phyloP scores from a whole-genome alignment of 1,140 invertebrate species.

The Mercenaria mercenaria region DNA sequence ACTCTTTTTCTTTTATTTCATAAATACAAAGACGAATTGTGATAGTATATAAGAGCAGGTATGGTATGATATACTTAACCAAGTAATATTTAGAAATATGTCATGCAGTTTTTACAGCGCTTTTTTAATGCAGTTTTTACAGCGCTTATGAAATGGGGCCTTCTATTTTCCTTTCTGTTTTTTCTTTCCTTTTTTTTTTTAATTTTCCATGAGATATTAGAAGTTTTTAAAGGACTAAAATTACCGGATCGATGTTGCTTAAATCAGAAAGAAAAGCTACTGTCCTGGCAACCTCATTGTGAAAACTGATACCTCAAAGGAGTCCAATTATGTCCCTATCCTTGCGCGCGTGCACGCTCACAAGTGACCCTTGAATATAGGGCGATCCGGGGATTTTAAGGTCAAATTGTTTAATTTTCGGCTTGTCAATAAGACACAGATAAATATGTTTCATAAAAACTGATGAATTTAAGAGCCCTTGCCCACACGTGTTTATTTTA shows the following conservation, averaged over 20 bases:
- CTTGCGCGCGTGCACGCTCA: conserved; percentile 3
- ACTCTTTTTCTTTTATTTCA: no score
- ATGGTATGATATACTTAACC: no score
- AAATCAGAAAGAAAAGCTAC: not conserved
- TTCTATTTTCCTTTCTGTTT: no score
- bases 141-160: no score
- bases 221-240: no score
- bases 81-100: no score
- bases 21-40: no score
- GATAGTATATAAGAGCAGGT: no score
- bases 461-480: conserved; percentile 63
- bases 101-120: no score
- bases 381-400: conserved; percentile 8
- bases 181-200: no score
- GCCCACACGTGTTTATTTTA: conserved; percentile 50
- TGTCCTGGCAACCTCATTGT: not conserved
- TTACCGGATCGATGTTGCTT: not conserved
- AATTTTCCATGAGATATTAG: no score
- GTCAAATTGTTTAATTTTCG: conserved; percentile 58
- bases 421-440: conserved; percentile 63
- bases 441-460: conserved; percentile 64
- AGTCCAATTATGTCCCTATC: conserved; percentile 9
- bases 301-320: conserved; percentile 58
- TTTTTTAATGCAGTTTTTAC: no score
- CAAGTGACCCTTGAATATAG: conserved; percentile 57